Conservation (phyloP, 1,140 invertebrate genomes). For the Drosophila leontia region DNA sequence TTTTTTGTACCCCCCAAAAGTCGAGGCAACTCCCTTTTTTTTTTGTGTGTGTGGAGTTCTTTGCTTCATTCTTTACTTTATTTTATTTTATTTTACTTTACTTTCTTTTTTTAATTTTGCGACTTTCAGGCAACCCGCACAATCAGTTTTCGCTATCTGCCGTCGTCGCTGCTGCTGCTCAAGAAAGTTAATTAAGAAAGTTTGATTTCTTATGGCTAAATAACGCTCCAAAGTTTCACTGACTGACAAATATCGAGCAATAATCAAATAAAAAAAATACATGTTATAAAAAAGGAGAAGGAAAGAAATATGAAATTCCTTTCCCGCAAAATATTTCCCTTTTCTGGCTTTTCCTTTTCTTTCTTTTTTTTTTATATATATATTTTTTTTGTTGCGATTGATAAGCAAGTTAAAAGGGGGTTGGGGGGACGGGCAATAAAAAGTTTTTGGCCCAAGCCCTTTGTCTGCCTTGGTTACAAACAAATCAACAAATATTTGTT, state of each 20-base stretch:
- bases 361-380: no score
- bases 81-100: slow-evolving; percentile 1
- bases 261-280: slow-evolving; percentile 43
- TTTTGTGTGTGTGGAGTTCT: slow-evolving; percentile 7
- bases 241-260: slow-evolving; percentile 63
- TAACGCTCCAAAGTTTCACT: slow-evolving; percentile 79
- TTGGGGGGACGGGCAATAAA: slow-evolving; percentile 50
- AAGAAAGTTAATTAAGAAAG: slow-evolving; percentile 82
- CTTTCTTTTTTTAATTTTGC: slow-evolving; percentile 38
- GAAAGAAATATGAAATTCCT: slow-evolving; percentile 48
- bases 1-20: slow-evolving; percentile 15
- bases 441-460: slow-evolving; percentile 61
- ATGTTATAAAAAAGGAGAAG: slow-evolving; percentile 11
- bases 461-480: slow-evolving; percentile 61
- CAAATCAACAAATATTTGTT: slow-evolving; percentile 76
- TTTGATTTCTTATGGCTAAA: slow-evolving; percentile 83
- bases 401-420: slow-evolving; percentile 59
- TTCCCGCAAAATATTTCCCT: slow-evolving; percentile 42
- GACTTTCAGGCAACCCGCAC: slow-evolving; percentile 16
- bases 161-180: slow-evolving; percentile 40
- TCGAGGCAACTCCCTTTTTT: slow-evolving; percentile 2
- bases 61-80: not conserved
- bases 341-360: not conserved
- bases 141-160: slow-evolving; percentile 10
- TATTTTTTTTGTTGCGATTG: slow-evolving; percentile 44